Conservation (phyloP, 2,113 vertebrate species). For the Sorex fumeus region DNA sequence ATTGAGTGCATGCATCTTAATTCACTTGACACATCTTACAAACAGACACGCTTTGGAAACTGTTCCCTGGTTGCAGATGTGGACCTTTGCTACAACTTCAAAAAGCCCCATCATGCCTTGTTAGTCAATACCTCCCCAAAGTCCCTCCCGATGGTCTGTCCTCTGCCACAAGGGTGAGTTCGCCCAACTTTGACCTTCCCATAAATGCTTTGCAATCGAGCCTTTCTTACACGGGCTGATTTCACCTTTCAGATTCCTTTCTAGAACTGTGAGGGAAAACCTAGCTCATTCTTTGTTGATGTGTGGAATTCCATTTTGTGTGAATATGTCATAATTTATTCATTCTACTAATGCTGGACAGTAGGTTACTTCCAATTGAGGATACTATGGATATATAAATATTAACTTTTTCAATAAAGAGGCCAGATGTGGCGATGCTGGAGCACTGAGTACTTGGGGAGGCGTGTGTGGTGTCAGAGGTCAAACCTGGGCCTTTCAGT, state of each 20-base stretch:
- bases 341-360: background rate
- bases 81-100: background rate
- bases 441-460: too few relatives aligned
- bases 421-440: too few relatives aligned
- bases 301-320: background rate
- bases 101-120: background rate
- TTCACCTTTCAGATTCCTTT: background rate
- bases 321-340: background rate
- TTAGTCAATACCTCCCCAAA: too few relatives aligned
- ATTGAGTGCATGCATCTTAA: background rate
- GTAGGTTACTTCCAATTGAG: background rate
- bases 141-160: background rate
- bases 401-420: too few relatives aligned
- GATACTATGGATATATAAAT: background rate
- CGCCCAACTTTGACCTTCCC: background rate
- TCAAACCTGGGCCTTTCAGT: too few relatives aligned
- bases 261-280: background rate
- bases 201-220: background rate
- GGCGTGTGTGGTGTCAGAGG: too few relatives aligned
- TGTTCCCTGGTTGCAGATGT: background rate
- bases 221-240: background rate
- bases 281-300: background rate
- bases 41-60: background rate
- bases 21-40: background rate
- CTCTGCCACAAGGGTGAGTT: background rate